These are phyloP conservation scores for Porites cylindrica DNA, from an alignment of 92 coral and sea anemone species.

Conservation along the genomic window DNA sequence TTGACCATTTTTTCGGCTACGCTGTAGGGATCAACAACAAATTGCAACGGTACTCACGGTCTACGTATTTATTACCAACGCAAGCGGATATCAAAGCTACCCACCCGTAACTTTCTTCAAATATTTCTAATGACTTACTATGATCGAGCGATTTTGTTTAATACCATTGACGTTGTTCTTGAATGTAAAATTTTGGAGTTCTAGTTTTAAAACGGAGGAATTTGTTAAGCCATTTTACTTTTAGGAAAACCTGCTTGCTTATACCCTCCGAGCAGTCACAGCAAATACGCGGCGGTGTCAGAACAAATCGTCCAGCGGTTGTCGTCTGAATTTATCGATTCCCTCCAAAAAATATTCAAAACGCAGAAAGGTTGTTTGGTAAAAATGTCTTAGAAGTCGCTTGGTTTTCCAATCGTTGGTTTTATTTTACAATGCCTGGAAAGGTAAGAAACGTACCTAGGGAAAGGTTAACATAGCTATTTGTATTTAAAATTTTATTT, in stretches of 20 bases:
- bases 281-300: slow-evolving; percentile 20
- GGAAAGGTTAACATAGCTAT: not conserved
- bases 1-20: no score
- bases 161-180: not conserved
- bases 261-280: no score
- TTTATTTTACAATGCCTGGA: slow-evolving; percentile 70
- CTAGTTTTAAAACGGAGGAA: not conserved
- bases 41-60: no score
- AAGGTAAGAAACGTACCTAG: slow-evolving; percentile 63
- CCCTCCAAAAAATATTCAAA: slow-evolving; percentile 39
- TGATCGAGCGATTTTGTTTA: not conserved
- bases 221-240: not conserved
- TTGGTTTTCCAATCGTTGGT: slow-evolving; percentile 9
- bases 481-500: not conserved
- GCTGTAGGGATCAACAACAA: no score
- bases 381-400: not conserved
- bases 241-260: not conserved
- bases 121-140: not conserved
- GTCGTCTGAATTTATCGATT: not conserved
- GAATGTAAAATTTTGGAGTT: no score
- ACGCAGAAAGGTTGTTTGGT: not conserved
- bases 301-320: slow-evolving; percentile 28
- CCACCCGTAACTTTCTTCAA: not conserved
- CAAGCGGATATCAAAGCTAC: not conserved
- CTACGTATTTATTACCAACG: no score